Evolutionary conservation across 2,888 invertebrate genomes (phyloP), one percentile per base, ranked within the genome.

Genomic region (Julus scandinavius): DNA sequence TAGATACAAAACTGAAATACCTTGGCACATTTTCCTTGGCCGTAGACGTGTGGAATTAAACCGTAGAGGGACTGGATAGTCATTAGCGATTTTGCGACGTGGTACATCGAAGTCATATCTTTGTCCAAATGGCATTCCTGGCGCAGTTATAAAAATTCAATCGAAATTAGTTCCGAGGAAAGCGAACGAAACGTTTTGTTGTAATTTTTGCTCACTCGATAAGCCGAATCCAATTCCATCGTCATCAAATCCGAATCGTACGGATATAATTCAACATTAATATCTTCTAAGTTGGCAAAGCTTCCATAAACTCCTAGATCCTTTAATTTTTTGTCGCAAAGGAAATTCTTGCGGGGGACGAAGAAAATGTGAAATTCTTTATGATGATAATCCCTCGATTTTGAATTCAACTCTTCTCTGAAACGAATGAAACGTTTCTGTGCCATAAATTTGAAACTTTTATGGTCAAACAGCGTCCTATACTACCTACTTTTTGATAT

Each of bases 221-320:
- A 97, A 38, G 96, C 95, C 91, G 95, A 94, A 50, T 95, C 95
- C 90, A 97, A 93, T 93, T 99, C 98, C 95, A 99, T 96, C 0
- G 98, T 98, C 91, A 99, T 94, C 13, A 99, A 94, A 93, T 99
- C 99, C 91, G 95, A 95, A 91, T 99, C 98, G 91, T 98, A 95
- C 0, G 98, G 98, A 91, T 97, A 96, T 84, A 98, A 94, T 91
- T 97, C 96, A 92, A 98, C 96, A 89, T 95, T 94, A 90, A 98
- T 96, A 93, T 98, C 97, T 91, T 96, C 96, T 50, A 97, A 94
- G 29, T 95, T 94, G 0, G 94, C 94, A 88, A 98, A 95, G 91
- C 95, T 96, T 2, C 95, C 95, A 90, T 95, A 94, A 1, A 98
- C 97, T 0, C 97, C 96, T 90, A 95, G 94, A 91, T 96, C 94